Percentiles rank a stretch among this genome's conserved stretches.
These are phyloP conservation scores for Erebia palarica DNA, from an alignment of 2,888 invertebrate species.

Conservation along the genomic window DNA sequence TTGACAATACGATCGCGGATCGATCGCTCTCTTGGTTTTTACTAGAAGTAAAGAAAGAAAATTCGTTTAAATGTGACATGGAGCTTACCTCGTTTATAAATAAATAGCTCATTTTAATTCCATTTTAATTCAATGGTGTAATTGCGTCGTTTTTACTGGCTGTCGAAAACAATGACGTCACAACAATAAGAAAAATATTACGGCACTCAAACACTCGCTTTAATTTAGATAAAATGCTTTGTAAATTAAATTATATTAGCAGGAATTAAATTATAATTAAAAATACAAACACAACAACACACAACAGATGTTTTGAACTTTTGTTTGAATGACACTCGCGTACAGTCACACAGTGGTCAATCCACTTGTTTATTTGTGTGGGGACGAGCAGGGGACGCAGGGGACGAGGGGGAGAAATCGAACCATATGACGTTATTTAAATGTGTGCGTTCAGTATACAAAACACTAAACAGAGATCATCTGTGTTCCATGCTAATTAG, in stretches of 20 bases:
- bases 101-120: slow-evolving; percentile 76
- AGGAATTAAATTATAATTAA: slow-evolving; percentile 61
- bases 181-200: slow-evolving; percentile 66
- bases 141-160: slow-evolving; percentile 84
- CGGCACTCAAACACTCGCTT: slow-evolving; percentile 57
- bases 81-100: slow-evolving; percentile 67
- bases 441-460: slow-evolving; percentile 20
- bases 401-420: slow-evolving; percentile 35
- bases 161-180: slow-evolving; percentile 84
- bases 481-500: no score
- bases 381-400: slow-evolving; percentile 46
- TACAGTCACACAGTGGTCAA: slow-evolving; percentile 33
- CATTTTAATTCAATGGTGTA: slow-evolving; percentile 77
- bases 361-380: slow-evolving; percentile 35
- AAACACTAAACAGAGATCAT: no score
- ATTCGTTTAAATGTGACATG: slow-evolving; percentile 13
- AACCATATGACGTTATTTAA: slow-evolving; percentile 18
- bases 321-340: slow-evolving; percentile 58
- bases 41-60: not conserved
- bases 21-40: slow-evolving; percentile 31
- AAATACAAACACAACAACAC: slow-evolving; percentile 74
- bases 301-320: slow-evolving; percentile 76
- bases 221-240: slow-evolving; percentile 43
- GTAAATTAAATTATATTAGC: slow-evolving; percentile 32
- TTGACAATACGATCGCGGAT: slow-evolving; percentile 42